Conservation (phyloP, 2,113 vertebrate species). For the Phalacrocorax brasilianus region DNA sequence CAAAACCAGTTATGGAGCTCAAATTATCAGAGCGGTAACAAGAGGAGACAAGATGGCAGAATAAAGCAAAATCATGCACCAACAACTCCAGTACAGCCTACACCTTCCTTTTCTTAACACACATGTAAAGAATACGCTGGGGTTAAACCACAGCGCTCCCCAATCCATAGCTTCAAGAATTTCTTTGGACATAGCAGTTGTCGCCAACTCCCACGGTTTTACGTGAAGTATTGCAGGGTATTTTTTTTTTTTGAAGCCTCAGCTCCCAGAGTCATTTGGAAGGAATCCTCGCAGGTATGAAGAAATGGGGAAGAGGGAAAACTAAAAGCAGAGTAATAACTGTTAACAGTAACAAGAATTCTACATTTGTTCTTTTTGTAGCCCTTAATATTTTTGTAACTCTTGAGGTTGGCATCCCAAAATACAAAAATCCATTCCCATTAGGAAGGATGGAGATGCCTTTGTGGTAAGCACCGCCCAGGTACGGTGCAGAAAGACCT, state of each 20-base stretch:
- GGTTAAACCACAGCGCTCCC: too few species aligned
- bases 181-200: background rate
- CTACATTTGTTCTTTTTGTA: background rate
- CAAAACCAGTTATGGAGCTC: background rate
- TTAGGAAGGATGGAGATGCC: background rate
- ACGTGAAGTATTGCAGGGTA: background rate
- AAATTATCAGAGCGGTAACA: background rate
- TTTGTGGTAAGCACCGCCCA: background rate
- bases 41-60: background rate
- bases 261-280: background rate
- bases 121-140: too few species aligned
- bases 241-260: background rate
- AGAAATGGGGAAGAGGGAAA: background rate
- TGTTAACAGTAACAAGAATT: background rate
- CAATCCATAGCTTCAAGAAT: background rate
- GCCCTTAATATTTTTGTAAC: background rate
- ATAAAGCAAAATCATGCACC: background rate
- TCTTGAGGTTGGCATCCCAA: background rate
- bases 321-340: background rate
- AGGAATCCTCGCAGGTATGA: background rate
- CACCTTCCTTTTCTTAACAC: background rate
- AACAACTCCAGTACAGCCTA: background rate
- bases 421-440: background rate
- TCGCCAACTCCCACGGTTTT: background rate
- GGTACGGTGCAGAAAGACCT: background rate